phyloP scores from a whole-genome alignment of 2,888 invertebrate species.

The Drosophila yooni region DNA sequence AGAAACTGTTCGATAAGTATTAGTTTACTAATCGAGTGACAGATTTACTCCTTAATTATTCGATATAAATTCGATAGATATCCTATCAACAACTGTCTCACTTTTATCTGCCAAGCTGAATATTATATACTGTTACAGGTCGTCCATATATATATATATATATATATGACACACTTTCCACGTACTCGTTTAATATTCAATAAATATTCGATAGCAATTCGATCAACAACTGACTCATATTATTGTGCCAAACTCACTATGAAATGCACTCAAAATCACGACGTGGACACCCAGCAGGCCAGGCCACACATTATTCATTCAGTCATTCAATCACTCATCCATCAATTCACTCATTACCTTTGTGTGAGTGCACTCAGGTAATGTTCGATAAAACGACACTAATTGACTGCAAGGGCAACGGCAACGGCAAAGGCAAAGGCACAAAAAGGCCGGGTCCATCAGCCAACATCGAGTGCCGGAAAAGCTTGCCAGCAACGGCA shows the following conservation, averaged over 20 bases:
- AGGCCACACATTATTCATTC: constrained; percentile 5
- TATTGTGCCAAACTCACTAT: not conserved
- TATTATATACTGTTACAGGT: not conserved
- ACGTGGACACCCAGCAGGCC: not conserved
- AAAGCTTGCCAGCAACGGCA: constrained; percentile 55
- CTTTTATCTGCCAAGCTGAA: not conserved
- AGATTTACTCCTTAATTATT: not conserved
- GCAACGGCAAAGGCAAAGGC: constrained; percentile 43
- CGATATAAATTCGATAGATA: not conserved
- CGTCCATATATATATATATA: not conserved
- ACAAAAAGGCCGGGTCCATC: constrained; percentile 52
- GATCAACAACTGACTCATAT: not conserved
- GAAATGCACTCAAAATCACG: not conserved
- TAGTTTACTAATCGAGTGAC: not conserved
- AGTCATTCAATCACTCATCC: constrained; percentile 24
- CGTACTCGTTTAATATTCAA: not conserved
- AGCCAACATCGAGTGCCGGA: constrained; percentile 59
- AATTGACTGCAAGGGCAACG: constrained; percentile 78
- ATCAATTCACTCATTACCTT: constrained; percentile 36
- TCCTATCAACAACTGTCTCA: not conserved
- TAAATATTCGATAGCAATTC: not conserved
- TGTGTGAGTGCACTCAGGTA: constrained; percentile 61
- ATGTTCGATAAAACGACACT: constrained; percentile 73
- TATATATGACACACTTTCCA: too few species aligned
- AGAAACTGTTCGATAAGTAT: not conserved